phyloP scores from a whole-genome alignment of 2,797 vertebrate genomes.

The Enteromius argenteus region DNA sequence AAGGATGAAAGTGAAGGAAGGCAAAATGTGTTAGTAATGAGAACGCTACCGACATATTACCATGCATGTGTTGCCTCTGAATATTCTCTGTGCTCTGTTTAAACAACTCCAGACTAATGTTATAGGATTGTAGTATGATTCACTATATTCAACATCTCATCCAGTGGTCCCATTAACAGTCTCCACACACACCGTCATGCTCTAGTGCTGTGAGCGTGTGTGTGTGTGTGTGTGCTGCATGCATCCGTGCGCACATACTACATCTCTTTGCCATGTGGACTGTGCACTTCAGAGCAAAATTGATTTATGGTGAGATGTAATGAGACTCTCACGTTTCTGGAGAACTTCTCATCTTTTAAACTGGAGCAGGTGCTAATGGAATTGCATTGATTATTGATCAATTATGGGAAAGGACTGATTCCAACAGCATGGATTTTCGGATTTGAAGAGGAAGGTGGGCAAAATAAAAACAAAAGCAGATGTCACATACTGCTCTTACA shows the following conservation, averaged over 20 bases:
- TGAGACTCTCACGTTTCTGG: neutral
- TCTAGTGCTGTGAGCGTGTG: neutral
- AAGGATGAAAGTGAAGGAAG: conserved; percentile 5
- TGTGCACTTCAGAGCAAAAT: conserved; percentile 2
- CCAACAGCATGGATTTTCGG: neutral
- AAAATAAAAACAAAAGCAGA: neutral
- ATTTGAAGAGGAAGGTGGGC: neutral
- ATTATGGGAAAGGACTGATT: neutral
- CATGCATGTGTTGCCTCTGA: neutral
- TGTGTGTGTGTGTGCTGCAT: neutral
- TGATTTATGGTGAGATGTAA: neutral
- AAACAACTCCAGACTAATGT: neutral
- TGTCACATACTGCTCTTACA: neutral
- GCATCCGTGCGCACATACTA: neutral
- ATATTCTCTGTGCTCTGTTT: neutral
- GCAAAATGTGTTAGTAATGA: conserved; percentile 12
- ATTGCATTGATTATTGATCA: conserved; percentile 27
- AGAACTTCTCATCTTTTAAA: neutral
- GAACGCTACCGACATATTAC: neutral
- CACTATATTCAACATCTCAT: neutral
- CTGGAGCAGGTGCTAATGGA: neutral
- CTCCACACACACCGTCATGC: neutral
- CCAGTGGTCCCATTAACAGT: neutral
- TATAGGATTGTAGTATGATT: neutral
- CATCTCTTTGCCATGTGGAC: conserved; percentile 1